These are phyloP conservation scores for Drosophila watanabei DNA, from an alignment of 1,140 invertebrate species.

Conservation along the genomic window DNA sequence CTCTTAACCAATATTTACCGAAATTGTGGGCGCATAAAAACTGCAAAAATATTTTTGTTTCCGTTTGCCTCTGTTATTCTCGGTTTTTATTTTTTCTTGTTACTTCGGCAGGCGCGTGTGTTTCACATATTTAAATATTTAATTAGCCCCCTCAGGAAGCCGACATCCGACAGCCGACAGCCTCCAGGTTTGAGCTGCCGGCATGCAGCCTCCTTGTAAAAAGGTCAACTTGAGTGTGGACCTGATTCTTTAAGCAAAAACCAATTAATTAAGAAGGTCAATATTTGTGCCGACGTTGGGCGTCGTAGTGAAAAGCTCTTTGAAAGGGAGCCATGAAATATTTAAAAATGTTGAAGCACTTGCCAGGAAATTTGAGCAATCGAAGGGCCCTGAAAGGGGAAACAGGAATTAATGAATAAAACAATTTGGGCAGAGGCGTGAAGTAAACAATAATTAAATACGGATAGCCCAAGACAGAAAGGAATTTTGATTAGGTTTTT, in stretches of 20 bases:
- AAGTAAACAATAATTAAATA: slow-evolving; percentile 29
- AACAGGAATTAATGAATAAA: slow-evolving; percentile 29
- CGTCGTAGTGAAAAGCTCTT: not conserved
- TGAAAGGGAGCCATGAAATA: slow-evolving; percentile 8
- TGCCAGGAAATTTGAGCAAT: slow-evolving; percentile 19
- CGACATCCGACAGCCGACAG: slow-evolving; percentile 26
- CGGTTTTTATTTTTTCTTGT: slow-evolving; percentile 23
- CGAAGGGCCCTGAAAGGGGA: not conserved
- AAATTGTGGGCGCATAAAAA: slow-evolving; percentile 52
- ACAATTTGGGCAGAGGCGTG: slow-evolving; percentile 25
- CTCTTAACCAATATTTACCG: slow-evolving; percentile 39
- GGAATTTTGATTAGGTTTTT: not conserved
- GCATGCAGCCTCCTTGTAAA: slow-evolving; percentile 9
- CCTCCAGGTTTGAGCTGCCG: not conserved
- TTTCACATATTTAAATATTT: slow-evolving; percentile 78
- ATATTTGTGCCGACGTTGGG: slow-evolving; percentile 46
- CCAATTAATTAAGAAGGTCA: slow-evolving; percentile 81
- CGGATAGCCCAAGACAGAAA: not conserved
- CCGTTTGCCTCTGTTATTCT: slow-evolving; percentile 24
- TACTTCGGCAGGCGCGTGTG: slow-evolving; percentile 36
- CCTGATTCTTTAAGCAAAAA: slow-evolving; percentile 66
- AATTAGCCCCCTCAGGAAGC: slow-evolving; percentile 60
- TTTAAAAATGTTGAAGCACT: slow-evolving; percentile 16
- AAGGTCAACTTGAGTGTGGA: slow-evolving; percentile 38
- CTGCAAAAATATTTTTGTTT: slow-evolving; percentile 55